Evolutionary conservation across 2,113 vertebrate species (phyloP), one percentile per base, ranked within the genome.

Genomic region (Myotis lucifugus): DNA sequence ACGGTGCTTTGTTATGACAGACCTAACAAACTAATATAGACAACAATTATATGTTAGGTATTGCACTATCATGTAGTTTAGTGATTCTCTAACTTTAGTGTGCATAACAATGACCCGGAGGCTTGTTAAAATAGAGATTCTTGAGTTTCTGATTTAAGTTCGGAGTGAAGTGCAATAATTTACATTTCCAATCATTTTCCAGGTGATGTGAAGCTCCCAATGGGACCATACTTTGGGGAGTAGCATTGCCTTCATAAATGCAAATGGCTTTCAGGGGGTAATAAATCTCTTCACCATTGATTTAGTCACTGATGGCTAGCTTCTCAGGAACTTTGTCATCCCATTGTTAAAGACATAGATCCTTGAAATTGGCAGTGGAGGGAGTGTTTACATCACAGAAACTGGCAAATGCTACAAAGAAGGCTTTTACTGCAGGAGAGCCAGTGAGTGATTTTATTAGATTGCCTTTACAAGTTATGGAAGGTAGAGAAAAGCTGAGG

Each of bases 301-400:
- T 82, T 79, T 72, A 76, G 40, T 76, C 66, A 76, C 81, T 34
- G 8, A 27, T 40, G 13, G 9, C 59, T 85, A 90, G 59, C 82
- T 85, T 88, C 88, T 76, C 40, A 83, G 54, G 32, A 79, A 83
- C 88, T 90, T 92, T 61, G 32, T 66, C 73, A 73, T 81, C 29
- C 11, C 23, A 48, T 81, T 95, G 32, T 94, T 77, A 93, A 78
- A 90, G 67, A 74, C 42, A 56, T 10, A 12, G 17, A 79, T 95
- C 19, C 37, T 88, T 79, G 76, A 56, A 95, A 73, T 15, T 92
- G 66, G 73, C 37, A 56, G 37, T 27, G 34, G 54, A 61, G 25
- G 27, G 54, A 83, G 12, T 37, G 54, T 96, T 90, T 92, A 78
- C 34, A 86, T 84, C 10, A 50, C 14, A 79, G 73, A 88, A 88